Evolutionary conservation across 2,797 vertebrate species (phyloP), one percentile per base, ranked within the genome.

Genomic region (Anolis apletophallus): DNA sequence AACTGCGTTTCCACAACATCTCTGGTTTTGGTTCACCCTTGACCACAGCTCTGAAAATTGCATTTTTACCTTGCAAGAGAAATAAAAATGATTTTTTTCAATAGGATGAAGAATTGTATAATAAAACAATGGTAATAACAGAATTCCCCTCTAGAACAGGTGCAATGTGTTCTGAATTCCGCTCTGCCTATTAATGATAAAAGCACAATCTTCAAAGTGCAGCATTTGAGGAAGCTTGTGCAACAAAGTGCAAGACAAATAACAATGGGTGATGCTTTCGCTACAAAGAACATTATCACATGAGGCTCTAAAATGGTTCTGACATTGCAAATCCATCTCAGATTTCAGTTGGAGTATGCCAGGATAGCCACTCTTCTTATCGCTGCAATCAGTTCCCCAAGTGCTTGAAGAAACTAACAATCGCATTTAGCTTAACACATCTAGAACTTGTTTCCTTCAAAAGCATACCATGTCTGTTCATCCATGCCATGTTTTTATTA

Each of bases 21-120:
- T 97, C 88, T 4, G 98, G 98, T 74, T 85, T 91, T 16, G 98
- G 98, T 19, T 97, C 93, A 13, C 98, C 98, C 3, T 81, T 96
- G 72, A 98, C 96, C 84, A 96, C 80, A 2, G 96, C 97, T 91
- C 95, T 97, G 89, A 98, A 98, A 92, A 96, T 52, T 12, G 96
- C 97, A 59, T 89, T 88, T 95, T 97, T 96, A 57, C 98, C 98
- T 98, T 88, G 29, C 83, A 21, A 85, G 74, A 87, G 69, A 94
- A 85, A 77, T 40, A 1, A 64, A 8, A 3, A 64, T 29, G 5
- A 29, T 64, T 64, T 59, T 59, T 59, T 74, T n/a, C 34, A 67
- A 2, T 78, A 85, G 69, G 55, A 23, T 40, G 26, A 0, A 29
- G 19, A 55, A 81, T 52, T 36, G 21, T 14, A 61, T 34, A 83